Evolutionary conservation across 30 jellyfish, hydroid and myxozoan genomes (phyloP).

Genomic region (Aurelia coerulea): DNA sequence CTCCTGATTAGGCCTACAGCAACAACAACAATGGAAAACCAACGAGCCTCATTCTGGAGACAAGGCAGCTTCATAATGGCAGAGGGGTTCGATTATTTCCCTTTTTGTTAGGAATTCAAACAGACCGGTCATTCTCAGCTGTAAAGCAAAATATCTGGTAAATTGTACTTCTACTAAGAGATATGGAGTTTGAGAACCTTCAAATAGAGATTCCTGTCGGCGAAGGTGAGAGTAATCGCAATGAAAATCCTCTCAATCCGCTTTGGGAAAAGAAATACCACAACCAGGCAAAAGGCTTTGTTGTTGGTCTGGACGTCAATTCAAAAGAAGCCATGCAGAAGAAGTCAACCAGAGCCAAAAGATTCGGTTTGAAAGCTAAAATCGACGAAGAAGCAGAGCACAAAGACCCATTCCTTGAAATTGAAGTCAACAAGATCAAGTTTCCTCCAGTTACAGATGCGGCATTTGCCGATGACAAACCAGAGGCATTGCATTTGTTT

Average conservation of each 20-base stretch:
- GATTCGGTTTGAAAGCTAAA: conserved; percentile 66
- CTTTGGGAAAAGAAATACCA: conserved; percentile 85
- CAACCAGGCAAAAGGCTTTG: conserved; percentile 75
- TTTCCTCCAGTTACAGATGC: conserved; percentile 71
- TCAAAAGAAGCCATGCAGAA: conserved; percentile 65
- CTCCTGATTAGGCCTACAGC: too few relatives aligned
- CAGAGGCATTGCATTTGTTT: conserved; percentile 63
- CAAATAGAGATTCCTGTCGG: conserved; percentile 87
- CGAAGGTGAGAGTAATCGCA: conserved; percentile 22
- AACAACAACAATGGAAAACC: too few relatives aligned
- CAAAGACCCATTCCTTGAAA: conserved; percentile 39
- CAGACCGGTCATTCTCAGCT: too few relatives aligned
- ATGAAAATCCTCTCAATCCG: conserved; percentile 27
- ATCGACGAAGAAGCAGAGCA: conserved; percentile 2
- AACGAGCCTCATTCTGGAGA: too few relatives aligned
- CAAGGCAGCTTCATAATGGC: too few relatives aligned
- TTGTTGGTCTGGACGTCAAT: conserved; percentile 77
- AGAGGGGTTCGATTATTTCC: too few relatives aligned
- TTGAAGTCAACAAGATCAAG: conserved; percentile 1
- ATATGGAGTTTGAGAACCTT: conserved; percentile 85
- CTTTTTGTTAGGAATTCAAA: too few relatives aligned
- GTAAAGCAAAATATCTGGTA: too few relatives aligned
- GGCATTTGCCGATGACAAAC: conserved; percentile 65
- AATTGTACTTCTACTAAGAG: background rate
- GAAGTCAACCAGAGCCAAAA: conserved; percentile 71